A percentile compares a stretch with the other conserved stretches of the same genome.
These are phyloP conservation scores for Dasypogon diadema DNA, from an alignment of 2,888 invertebrate species.

Conservation along the genomic window DNA sequence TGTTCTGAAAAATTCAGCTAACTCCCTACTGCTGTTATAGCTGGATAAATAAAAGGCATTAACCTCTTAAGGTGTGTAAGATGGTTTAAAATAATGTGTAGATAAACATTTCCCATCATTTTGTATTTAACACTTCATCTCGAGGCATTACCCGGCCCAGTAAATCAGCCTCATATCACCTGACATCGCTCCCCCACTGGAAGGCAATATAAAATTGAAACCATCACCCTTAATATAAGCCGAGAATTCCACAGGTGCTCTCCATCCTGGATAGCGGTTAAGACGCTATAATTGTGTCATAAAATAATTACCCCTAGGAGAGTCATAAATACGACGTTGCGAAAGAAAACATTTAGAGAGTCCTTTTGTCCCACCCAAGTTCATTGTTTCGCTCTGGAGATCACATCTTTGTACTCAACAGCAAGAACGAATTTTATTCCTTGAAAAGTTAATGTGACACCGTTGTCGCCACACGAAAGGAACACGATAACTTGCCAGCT, in stretches of 20 bases:
- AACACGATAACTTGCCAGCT: not conserved
- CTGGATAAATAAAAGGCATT: no score
- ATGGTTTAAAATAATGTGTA: no score
- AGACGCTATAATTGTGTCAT: constrained; percentile 43
- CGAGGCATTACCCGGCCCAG: no score
- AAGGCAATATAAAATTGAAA: not conserved
- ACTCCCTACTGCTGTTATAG: no score
- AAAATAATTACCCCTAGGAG: constrained; percentile 39
- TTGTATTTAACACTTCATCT: no score
- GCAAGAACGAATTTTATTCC: constrained; percentile 6
- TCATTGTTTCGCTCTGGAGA: constrained; percentile 28
- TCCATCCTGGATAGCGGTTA: constrained; percentile 16
- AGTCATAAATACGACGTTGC: constrained; percentile 24
- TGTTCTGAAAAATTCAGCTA: no score
- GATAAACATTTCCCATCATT: no score
- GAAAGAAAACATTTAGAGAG: constrained; percentile 34
- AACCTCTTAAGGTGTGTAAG: no score
- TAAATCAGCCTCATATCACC: no score
- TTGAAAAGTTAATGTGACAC: constrained; percentile 36
- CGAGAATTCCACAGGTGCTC: constrained; percentile 39
- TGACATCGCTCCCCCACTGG: no score
- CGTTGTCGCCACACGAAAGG: not conserved
- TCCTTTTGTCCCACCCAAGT: constrained; percentile 12
- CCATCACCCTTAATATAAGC: not conserved
- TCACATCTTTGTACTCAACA: constrained; percentile 11